phyloP scores from a whole-genome alignment of 2,113 vertebrate genomes.

The Onychostruthus taczanowskii region DNA sequence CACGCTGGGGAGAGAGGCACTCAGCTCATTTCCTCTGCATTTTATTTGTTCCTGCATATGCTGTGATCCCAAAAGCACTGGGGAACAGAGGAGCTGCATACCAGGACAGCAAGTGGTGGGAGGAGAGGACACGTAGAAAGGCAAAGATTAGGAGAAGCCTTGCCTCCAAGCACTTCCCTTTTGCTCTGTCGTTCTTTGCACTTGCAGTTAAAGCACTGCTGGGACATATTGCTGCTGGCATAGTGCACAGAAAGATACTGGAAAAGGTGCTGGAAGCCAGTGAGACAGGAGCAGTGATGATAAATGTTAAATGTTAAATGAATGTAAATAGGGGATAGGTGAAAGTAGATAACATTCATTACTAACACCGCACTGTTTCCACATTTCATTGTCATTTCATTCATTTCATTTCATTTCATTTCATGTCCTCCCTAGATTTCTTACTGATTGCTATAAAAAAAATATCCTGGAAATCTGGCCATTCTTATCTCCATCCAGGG shows the following conservation, averaged over 20 bases:
- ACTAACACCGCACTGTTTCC: neutral
- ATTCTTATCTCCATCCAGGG: neutral
- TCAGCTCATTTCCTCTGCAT: neutral
- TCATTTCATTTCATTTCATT: neutral
- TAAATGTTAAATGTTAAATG: neutral
- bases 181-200: neutral
- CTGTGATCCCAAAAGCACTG: neutral
- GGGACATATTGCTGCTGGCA: neutral
- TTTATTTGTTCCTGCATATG: neutral
- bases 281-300: neutral
- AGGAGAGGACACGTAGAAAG: neutral
- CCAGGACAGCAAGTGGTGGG: neutral
- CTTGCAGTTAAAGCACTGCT: neutral
- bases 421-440: neutral
- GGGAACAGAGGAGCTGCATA: neutral
- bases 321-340: neutral
- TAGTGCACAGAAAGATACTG: accelerated
- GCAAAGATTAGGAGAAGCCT: neutral
- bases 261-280: neutral
- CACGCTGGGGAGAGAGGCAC: neutral
- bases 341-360: neutral
- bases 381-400: neutral
- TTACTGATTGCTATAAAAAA: neutral
- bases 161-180: neutral
- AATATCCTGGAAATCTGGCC: neutral